Evolutionary conservation across 2,797 vertebrate species (phyloP).

Genomic region (Kryptolebias ocellatus): DNA sequence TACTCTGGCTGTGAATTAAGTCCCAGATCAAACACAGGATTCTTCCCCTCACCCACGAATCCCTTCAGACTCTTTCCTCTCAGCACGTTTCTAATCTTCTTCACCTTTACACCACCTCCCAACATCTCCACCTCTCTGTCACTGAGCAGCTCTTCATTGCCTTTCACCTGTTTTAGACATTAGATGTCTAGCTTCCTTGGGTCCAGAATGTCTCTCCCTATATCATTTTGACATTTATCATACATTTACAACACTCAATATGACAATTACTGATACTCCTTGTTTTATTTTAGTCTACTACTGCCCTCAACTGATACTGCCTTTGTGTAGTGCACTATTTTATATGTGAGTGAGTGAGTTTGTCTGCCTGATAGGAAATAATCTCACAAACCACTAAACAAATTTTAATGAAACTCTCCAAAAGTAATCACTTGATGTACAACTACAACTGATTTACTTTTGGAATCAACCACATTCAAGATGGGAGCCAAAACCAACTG

Average conservation of each 20-base stretch:
- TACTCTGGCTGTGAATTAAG: slow-evolving; percentile 1
- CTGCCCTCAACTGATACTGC: too few species aligned
- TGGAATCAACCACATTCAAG: not conserved
- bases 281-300: too few species aligned
- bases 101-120: slow-evolving; percentile 4
- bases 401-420: too few species aligned
- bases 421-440: too few species aligned
- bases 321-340: too few species aligned
- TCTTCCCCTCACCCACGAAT: not conserved
- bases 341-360: too few species aligned
- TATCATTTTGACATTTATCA: too few species aligned
- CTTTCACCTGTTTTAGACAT: not conserved
- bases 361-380: too few species aligned
- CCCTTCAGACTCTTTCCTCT: not conserved
- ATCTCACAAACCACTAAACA: too few species aligned
- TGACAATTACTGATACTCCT: too few species aligned
- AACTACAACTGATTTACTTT: not conserved
- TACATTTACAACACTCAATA: too few species aligned
- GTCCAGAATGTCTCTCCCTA: not conserved
- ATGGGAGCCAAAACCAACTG: not conserved
- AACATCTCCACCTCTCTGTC: not conserved
- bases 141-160: not conserved
- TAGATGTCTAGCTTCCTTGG: not conserved
- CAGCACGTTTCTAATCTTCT: not conserved
- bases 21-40: not conserved